Percentiles rank a stretch among this genome's conserved stretches.
phyloP scores from a whole-genome alignment of 2,113 vertebrate species.

The Atlantisia rogersi region DNA sequence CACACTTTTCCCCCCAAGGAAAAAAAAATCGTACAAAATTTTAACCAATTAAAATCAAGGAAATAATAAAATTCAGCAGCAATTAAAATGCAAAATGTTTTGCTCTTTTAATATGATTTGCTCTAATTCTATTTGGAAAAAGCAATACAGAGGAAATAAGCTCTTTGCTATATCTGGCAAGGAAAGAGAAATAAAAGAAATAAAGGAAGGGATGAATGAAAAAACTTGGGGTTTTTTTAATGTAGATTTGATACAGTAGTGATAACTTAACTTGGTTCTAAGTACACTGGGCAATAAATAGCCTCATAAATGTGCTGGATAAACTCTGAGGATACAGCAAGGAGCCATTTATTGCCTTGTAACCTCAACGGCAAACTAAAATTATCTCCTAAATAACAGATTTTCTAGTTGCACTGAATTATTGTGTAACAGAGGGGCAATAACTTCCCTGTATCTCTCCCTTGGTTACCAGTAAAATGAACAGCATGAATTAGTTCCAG shows the following conservation, averaged over 20 bases:
- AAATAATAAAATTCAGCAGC: conserved; percentile 26
- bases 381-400: conserved; percentile 78
- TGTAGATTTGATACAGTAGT: conserved; percentile 30
- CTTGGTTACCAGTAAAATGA: conserved; percentile 65
- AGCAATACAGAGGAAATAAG: not conserved
- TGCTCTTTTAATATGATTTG: not conserved
- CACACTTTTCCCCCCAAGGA: not conserved
- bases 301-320: conserved; percentile 64
- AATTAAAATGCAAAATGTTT: conserved; percentile 49
- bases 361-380: conserved; percentile 65
- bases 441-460: conserved; percentile 69
- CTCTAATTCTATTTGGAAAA: not conserved
- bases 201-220: conserved; percentile 29
- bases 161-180: not conserved
- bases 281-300: conserved; percentile 49
- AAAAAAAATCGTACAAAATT: not conserved
- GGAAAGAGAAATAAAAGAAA: conserved; percentile 36
- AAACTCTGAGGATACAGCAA: conserved; percentile 61
- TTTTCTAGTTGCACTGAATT: conserved; percentile 72
- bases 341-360: conserved; percentile 70
- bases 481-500: conserved; percentile 39
- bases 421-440: conserved; percentile 47
- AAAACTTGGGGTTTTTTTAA: not conserved
- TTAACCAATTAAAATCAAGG: conserved; percentile 38
- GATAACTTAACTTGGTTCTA: conserved; percentile 62